A percentile compares a stretch with the other conserved stretches of the same genome.
phyloP scores from a whole-genome alignment of 1,140 invertebrate genomes.

The Brachionus rotundiformis region DNA sequence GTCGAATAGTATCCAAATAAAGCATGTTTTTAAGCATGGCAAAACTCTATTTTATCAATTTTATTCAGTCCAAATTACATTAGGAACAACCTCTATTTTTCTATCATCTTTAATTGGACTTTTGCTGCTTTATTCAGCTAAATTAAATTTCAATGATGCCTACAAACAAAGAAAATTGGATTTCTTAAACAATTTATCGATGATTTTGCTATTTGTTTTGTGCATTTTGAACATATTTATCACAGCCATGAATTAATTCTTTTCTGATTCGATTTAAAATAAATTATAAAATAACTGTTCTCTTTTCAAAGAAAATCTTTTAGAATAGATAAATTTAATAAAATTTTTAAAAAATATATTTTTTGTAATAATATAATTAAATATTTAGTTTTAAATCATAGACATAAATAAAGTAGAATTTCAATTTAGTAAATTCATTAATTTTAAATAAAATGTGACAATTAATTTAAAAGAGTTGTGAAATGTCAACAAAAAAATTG shows the following conservation, averaged over 20 bases:
- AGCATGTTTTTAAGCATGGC: conserved; percentile 21
- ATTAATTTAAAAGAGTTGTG: neutral
- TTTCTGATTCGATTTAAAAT: neutral
- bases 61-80: conserved; percentile 22
- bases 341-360: too few species aligned
- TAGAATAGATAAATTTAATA: too few species aligned
- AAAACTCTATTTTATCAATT: conserved; percentile 37
- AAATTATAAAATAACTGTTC: neutral
- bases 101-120: conserved; percentile 7
- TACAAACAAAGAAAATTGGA: conserved; percentile 27
- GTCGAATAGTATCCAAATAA: conserved; percentile 49
- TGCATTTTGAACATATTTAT: conserved; percentile 50
- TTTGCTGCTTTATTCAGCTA: conserved; percentile 26
- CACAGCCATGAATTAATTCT: conserved; percentile 30
- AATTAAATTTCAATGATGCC: conserved; percentile 22
- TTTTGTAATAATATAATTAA: too few species aligned
- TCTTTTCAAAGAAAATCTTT: too few species aligned
- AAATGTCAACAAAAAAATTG: neutral
- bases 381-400: too few species aligned
- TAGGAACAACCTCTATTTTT: conserved; percentile 1
- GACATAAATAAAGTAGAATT: too few species aligned
- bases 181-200: conserved; percentile 28
- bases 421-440: too few species aligned
- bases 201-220: conserved; percentile 44
- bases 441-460: too few species aligned